Conservation (phyloP, 2,113 vertebrate genomes). For the Anhinga rufa region DNA sequence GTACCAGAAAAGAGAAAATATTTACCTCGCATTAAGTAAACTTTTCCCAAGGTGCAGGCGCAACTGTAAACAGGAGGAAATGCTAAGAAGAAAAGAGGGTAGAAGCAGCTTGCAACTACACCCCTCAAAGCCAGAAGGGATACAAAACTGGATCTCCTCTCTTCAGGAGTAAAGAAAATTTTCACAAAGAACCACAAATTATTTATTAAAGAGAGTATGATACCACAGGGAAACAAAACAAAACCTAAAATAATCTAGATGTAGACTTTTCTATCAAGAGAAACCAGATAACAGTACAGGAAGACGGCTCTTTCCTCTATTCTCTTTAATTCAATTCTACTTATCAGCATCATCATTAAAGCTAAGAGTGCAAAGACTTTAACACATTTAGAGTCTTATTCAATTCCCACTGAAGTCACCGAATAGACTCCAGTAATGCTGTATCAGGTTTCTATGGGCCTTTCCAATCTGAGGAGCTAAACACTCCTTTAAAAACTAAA, state of each 20-base stretch:
- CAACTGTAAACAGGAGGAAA: neutral
- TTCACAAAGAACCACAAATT: constrained; percentile 38
- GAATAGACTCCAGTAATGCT: neutral
- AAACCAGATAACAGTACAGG: neutral
- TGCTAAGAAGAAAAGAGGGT: neutral
- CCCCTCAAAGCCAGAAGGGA: neutral
- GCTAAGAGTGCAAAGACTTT: constrained; percentile 3
- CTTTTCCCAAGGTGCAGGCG: neutral
- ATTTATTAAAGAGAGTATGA: constrained; percentile 41
- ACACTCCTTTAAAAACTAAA: neutral
- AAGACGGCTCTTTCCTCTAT: neutral
- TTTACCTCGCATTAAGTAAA: constrained; percentile 14
- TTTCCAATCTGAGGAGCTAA: neutral
- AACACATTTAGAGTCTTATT: neutral
- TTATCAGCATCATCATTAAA: constrained; percentile 3
- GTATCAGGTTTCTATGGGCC: neutral
- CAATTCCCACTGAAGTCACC: neutral
- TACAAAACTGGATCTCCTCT: neutral
- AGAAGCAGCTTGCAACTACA: neutral
- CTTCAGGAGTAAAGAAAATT: constrained; percentile 2
- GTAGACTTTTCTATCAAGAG: neutral
- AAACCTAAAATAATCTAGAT: constrained; percentile 16
- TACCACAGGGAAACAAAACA: constrained; percentile 21
- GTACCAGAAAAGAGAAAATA: neutral
- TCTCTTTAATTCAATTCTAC: neutral